phyloP scores from a whole-genome alignment of 2,113 vertebrate species.

The Crotalus viridis region DNA sequence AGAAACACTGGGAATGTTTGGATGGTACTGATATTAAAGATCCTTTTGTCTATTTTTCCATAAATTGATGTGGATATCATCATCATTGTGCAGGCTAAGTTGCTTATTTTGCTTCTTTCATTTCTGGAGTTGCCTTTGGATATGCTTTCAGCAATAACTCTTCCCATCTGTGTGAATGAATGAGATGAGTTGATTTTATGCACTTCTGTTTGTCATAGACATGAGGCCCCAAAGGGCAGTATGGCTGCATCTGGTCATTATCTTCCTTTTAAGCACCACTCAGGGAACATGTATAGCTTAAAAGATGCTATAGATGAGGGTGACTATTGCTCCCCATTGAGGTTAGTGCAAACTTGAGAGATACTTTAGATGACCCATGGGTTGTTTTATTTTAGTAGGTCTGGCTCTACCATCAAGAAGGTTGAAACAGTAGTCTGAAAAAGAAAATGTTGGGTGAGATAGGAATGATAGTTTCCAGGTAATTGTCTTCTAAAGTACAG shows the following conservation, averaged over 20 bases:
- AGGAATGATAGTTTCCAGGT: neutral
- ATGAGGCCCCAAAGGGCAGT: no score
- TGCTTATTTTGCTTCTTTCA: neutral
- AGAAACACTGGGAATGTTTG: neutral
- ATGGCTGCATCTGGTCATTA: neutral
- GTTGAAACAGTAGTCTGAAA: neutral
- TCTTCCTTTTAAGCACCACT: neutral
- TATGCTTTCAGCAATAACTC: neutral
- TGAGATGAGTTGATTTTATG: neutral
- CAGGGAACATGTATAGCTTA: neutral
- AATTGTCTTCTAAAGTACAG: neutral
- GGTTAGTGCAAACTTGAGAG: neutral
- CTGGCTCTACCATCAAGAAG: neutral
- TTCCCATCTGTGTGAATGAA: neutral
- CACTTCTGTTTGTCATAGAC: neutral
- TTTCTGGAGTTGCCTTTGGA: constrained; percentile 17
- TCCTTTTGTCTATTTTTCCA: neutral
- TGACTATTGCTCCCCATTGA: neutral
- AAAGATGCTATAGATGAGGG: neutral
- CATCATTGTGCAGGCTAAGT: neutral
- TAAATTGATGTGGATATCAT: neutral
- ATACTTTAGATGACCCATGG: neutral
- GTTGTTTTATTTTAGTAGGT: neutral
- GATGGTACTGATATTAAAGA: neutral
- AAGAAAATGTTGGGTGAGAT: neutral